Evolutionary conservation across 2,888 invertebrate species (phyloP).

Genomic region (Drosophila planitibia): DNA sequence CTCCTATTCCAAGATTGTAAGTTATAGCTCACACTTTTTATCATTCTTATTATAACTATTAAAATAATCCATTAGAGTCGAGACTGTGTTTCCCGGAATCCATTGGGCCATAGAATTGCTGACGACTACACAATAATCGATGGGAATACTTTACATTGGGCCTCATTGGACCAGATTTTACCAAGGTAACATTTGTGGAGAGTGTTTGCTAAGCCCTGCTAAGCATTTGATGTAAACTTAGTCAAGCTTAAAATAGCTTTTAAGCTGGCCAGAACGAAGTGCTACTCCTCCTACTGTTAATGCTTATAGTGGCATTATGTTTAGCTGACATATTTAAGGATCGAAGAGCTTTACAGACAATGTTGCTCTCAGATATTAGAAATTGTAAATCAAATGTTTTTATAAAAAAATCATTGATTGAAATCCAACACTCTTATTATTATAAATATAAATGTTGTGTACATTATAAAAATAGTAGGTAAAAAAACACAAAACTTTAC

Average conservation of each 20-base stretch:
- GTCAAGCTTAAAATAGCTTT: slow-evolving; percentile 42
- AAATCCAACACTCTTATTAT: not conserved
- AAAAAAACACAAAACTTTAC: not conserved
- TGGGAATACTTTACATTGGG: slow-evolving; percentile 5
- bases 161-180: not conserved
- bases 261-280: slow-evolving; percentile 33
- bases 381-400: not conserved
- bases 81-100: slow-evolving; percentile 3
- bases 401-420: not conserved
- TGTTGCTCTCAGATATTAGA: not conserved
- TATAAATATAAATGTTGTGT: not conserved
- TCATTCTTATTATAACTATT: slow-evolving; percentile 47
- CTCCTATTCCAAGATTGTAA: not conserved
- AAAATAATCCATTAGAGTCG: slow-evolving; percentile 28
- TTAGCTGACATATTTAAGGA: slow-evolving; percentile 1
- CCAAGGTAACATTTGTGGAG: slow-evolving; percentile 12
- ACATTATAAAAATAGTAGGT: not conserved
- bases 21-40: not conserved
- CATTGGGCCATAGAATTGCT: slow-evolving; percentile 40
- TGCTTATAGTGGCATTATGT: slow-evolving; percentile 9
- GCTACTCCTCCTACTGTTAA: not conserved
- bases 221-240: slow-evolving; percentile 45
- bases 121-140: slow-evolving; percentile 41
- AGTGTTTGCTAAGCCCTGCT: slow-evolving; percentile 29
- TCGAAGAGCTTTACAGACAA: not conserved